Conservation (phyloP, 2,888 invertebrate genomes). For the Malthinus seriepunctatus region DNA sequence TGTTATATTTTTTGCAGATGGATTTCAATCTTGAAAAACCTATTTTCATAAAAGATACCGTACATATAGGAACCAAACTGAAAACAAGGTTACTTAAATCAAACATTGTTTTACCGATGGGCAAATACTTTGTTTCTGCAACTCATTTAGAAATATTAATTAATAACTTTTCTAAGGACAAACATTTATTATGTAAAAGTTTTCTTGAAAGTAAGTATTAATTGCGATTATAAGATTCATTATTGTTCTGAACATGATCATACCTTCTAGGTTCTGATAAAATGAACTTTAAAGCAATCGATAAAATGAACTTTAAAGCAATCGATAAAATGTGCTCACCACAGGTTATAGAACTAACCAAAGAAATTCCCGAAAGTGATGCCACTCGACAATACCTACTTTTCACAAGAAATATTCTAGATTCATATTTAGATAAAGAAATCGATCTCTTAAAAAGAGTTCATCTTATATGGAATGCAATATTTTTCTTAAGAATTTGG, state of each 20-base stretch:
- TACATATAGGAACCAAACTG: slow-evolving; percentile 30
- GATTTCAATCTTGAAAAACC: slow-evolving; percentile 1
- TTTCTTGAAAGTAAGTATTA: no score
- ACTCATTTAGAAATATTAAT: neutral
- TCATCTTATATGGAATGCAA: slow-evolving; percentile 12
- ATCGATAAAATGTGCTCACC: neutral
- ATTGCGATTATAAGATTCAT: no score
- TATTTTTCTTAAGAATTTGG: slow-evolving; percentile 24
- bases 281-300: neutral
- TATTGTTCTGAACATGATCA: no score
- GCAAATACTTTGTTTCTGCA: slow-evolving; percentile 10
- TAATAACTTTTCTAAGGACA: neutral
- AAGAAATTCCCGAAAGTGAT: neutral
- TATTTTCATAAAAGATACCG: slow-evolving; percentile 21
- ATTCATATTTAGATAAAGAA: slow-evolving; percentile 2
- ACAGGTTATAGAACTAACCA: neutral
- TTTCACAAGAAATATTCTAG: neutral
- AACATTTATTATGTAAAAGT: no score
- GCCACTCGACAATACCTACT: neutral
- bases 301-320: neutral
- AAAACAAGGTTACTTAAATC: slow-evolving; percentile 27
- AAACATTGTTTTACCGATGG: slow-evolving; percentile 21
- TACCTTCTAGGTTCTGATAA: neutral
- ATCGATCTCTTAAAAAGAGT: neutral
- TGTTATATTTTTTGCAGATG: slow-evolving; percentile 3